Evolutionary conservation across 2,888 invertebrate species (phyloP).

Genomic region (Drosophila formosana): DNA sequence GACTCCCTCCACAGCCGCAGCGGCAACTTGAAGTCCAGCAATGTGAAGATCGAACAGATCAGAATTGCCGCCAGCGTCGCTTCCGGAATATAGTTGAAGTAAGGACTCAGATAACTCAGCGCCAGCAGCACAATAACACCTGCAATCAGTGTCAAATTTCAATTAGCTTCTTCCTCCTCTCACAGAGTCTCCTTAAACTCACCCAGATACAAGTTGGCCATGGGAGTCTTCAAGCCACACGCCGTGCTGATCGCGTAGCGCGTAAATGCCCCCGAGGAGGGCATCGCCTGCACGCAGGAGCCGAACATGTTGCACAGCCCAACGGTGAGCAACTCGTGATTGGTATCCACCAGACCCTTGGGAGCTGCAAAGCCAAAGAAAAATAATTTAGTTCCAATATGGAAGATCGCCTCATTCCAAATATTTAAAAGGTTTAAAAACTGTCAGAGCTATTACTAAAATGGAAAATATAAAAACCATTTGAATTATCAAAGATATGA

Average conservation of each 20-base stretch:
- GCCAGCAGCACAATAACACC: slow-evolving; percentile 93
- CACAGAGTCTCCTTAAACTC: neutral
- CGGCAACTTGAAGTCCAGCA: slow-evolving; percentile 87
- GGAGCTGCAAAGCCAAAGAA: slow-evolving; percentile 85
- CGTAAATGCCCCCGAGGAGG: slow-evolving; percentile 94
- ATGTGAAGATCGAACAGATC: slow-evolving; percentile 91
- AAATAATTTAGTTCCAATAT: too few relatives aligned
- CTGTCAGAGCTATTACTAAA: too few relatives aligned
- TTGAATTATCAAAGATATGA: too few relatives aligned
- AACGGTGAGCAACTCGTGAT: slow-evolving; percentile 95
- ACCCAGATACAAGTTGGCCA: slow-evolving; percentile 86
- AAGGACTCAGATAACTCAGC: slow-evolving; percentile 93
- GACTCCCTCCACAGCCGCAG: slow-evolving; percentile 87
- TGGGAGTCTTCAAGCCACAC: slow-evolving; percentile 94
- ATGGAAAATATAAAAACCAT: too few relatives aligned
- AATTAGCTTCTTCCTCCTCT: neutral
- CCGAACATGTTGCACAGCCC: slow-evolving; percentile 93
- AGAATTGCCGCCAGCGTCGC: slow-evolving; percentile 95
- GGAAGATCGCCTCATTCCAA: too few relatives aligned
- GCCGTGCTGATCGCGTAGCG: slow-evolving; percentile 95
- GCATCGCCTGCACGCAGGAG: slow-evolving; percentile 94
- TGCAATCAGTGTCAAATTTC: slow-evolving; percentile 78
- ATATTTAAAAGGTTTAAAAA: too few relatives aligned
- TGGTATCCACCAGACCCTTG: slow-evolving; percentile 91
- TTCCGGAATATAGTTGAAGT: slow-evolving; percentile 94